Percentiles rank a stretch among this genome's conserved stretches.
Evolutionary conservation across 2,888 invertebrate genomes (phyloP).

Genomic region (Trachelus tabidus): DNA sequence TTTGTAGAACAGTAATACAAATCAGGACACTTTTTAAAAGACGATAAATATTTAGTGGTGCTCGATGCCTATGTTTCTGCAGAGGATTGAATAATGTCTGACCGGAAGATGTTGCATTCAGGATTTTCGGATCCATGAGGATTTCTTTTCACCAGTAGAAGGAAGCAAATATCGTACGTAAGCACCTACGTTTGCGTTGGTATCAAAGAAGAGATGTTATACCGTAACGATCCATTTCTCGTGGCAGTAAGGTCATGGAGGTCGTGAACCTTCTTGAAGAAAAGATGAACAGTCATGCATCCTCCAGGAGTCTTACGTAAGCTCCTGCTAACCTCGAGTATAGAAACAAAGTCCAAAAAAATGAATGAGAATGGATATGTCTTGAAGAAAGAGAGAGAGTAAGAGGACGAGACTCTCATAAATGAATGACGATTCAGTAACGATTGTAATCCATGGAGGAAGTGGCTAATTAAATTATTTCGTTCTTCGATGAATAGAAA

Average conservation of each 20-base stretch:
- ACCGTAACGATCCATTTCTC: background rate
- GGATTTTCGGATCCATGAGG: background rate
- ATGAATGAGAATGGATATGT: background rate
- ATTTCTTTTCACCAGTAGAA: background rate
- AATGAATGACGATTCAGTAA: background rate
- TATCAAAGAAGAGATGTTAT: background rate
- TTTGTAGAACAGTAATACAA: background rate
- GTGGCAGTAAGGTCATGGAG: background rate
- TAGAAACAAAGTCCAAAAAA: background rate
- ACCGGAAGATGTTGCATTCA: background rate
- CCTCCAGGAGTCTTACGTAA: background rate
- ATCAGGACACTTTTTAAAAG: background rate
- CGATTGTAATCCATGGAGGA: constrained; percentile 5
- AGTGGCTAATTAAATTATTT: constrained; percentile 40
- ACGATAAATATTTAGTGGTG: background rate
- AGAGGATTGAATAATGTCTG: background rate
- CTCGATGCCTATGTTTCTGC: background rate
- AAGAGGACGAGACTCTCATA: background rate
- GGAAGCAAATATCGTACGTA: background rate
- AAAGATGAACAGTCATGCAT: background rate
- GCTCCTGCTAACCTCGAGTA: background rate
- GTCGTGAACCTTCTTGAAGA: background rate
- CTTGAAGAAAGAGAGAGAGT: background rate
- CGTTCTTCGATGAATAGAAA: constrained; percentile 24
- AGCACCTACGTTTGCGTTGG: background rate